Percentiles rank a stretch among this genome's conserved stretches.
These are phyloP conservation scores for Polymixis flavicincta DNA, from an alignment of 2,888 invertebrate species.

Conservation along the genomic window DNA sequence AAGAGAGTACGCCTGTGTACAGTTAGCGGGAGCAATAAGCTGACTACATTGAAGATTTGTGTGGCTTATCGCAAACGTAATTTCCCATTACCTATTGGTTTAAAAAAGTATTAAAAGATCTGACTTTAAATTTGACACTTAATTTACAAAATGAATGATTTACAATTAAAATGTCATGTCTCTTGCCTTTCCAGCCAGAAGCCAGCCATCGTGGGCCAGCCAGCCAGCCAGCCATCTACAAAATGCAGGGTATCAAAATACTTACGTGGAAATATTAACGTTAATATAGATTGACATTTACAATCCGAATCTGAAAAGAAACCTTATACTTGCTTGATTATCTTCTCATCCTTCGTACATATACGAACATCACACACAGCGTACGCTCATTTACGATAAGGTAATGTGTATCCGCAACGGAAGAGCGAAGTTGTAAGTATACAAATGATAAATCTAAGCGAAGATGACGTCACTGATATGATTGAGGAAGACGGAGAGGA, in stretches of 20 bases:
- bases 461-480: constrained; percentile 46
- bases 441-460: constrained; percentile 53
- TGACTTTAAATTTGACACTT: no score
- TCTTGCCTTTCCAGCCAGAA: not conserved
- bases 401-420: constrained; percentile 52
- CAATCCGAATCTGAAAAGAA: not conserved
- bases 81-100: no score
- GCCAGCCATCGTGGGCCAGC: no score
- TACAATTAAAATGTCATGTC: not conserved
- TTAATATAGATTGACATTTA: not conserved
- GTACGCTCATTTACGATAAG: constrained; percentile 54
- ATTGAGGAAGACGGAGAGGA: constrained; percentile 31
- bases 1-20: no score
- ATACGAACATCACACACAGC: constrained; percentile 34
- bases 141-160: no score
- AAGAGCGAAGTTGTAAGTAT: constrained; percentile 35
- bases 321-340: constrained; percentile 16
- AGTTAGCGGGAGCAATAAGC: no score
- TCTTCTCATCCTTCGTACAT: constrained; percentile 12
- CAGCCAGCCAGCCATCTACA: no score
- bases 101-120: no score
- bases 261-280: no score
- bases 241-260: not conserved
- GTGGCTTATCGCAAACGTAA: no score
- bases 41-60: no score